Conservation (phyloP, 2,797 vertebrate genomes). For the Neostethus bicornis region DNA sequence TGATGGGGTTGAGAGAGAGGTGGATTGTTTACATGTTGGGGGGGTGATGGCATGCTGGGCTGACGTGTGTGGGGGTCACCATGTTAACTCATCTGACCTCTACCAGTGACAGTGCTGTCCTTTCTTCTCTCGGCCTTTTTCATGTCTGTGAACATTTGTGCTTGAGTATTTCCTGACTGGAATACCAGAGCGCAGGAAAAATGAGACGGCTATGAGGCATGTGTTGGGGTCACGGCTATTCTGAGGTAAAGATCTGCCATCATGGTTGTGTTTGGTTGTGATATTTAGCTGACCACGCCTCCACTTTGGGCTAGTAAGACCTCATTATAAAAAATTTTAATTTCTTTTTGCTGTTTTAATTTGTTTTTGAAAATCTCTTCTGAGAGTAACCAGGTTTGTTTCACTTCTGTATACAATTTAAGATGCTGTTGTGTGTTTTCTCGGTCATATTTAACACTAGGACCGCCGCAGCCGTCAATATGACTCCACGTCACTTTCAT, state of each 20-base stretch:
- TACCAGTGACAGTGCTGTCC: constrained; percentile 8
- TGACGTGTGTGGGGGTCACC: constrained; percentile 15
- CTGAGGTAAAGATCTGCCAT: background rate
- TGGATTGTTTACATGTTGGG: background rate
- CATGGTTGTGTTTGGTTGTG: background rate
- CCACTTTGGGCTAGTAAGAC: no score
- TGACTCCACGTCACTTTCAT: no score
- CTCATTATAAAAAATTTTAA: no score
- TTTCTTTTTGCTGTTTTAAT: no score
- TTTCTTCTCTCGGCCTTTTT: constrained; percentile 23
- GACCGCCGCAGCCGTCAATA: no score
- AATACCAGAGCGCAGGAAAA: constrained; percentile 53
- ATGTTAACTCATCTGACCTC: constrained; percentile 30
- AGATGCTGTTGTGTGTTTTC: no score
- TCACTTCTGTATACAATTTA: no score
- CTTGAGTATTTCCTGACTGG: constrained; percentile 23
- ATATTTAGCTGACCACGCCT: no score
- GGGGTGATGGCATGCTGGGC: constrained; percentile 1
- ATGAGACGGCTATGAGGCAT: constrained; percentile 15
- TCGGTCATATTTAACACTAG: no score
- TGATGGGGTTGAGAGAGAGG: constrained; percentile 2
- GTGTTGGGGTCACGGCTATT: constrained; percentile 18
- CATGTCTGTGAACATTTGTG: constrained; percentile 3
- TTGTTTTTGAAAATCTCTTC: no score
- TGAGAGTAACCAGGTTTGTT: no score